Base-by-base conservation (phyloP, 2,888 invertebrate species). In the Dolomedes plantarius region DNA sequence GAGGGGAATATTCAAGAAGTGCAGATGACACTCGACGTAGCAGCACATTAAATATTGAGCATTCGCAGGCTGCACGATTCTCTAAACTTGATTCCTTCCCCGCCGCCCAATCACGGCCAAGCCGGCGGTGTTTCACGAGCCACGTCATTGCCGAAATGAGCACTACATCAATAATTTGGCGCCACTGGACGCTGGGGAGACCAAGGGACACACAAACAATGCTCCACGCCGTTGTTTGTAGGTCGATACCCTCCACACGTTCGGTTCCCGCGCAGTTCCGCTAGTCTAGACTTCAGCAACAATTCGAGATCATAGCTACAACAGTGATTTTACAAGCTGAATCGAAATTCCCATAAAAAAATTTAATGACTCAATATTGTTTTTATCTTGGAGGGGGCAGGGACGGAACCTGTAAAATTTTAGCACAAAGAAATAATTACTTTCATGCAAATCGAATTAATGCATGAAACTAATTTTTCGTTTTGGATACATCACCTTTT, bases 121-220 rank as follows among this genome's bases (percentile, higher is more conserved):
- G 76, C n/a, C 81, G 11, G 50, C 46, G 36, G 36, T 80, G 79
- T 23, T 72, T 73, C 80, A 36, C 56, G 67, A 67, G 85, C 77
- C 85, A 85, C 85, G 85, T 85, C 85, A 85, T 67, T 46, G 76
- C 71, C 50, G 50, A 76, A 83, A 78, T 73, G 85, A 85, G 85
- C 73, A 56, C 56, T 62, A 67, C 78, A 78, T 85, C 85, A 85
- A 85, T 85, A 85, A 85, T 85, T 85, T 73, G 77, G 85, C 85
- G 85, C 85, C 85, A 78, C 72, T 68, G 85, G 68, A 74, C 68
- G 69, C 27, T 41, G 28, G 78, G 29, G 62, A 78, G 31, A 9
- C 9, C 9, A 36, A 36, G 36, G 36, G 36, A 36, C 36, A 36
- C 27, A 74, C 69, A 64, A 69, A 69, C 69, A 69, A 23, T 62